Base-by-base conservation (phyloP, 2,797 vertebrate genomes). In the Amniataba percoides region DNA sequence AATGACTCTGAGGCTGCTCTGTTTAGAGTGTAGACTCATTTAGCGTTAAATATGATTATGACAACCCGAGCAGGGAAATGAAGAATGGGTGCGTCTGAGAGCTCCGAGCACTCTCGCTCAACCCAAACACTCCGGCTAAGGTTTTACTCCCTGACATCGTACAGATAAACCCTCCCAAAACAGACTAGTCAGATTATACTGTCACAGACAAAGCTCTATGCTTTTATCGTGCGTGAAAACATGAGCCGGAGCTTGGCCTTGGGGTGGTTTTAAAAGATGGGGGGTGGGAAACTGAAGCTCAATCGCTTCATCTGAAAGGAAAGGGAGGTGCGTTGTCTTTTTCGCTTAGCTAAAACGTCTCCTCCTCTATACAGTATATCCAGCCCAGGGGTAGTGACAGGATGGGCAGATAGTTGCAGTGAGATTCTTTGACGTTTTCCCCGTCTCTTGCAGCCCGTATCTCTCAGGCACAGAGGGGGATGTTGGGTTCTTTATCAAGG, bases 401-500 rank as follows among this genome's bases (percentile, higher is more conserved):
- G 73, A 86, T 23, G 68, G 77, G 73, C 72, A 82, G 91, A 92
- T 90, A 84, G 78, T 58, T 78, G 74, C 78, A 72, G 83, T 67
- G 76, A 90, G 84, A 86, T 83, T 88, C 84, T 87, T 78, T 88
- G 87, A 90, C 91, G 89, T 84, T 90, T 91, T 85, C 84, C 62
- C 68, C 2, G 14, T 83, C 87, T 91, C 80, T 89, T 80, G 77
- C 85, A 83, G 88, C 80, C 78, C 42, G 36, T 91, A 91, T 94
- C 90, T 92, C 66, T 40, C 74, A 76, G 84, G 84, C 81, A 23
- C 91, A 88, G 87, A 80, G 82, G 89, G 81, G 83, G 84, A 84
- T 90, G 87, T 74, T 87, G 87, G 87, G 72, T 88, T 93, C 88
- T 92, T 94, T 92, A 93, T 94, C 87, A 81, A 87, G 85, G 65